Evolutionary conservation across 2,113 vertebrate genomes (phyloP).

Genomic region (Lepisosteus oculatus): DNA sequence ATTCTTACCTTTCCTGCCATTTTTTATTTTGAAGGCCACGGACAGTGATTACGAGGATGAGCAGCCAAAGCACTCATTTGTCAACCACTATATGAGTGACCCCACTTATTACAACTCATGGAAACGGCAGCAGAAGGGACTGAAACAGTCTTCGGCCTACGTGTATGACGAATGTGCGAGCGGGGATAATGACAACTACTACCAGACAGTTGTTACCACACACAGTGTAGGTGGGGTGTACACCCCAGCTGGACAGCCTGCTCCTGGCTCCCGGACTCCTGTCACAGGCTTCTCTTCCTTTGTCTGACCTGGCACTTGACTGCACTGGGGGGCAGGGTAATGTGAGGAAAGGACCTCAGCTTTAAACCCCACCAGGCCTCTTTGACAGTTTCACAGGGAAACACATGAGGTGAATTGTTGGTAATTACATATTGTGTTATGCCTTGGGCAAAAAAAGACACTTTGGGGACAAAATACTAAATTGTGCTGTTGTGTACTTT

Average conservation of each 20-base stretch:
- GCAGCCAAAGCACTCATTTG: conserved; percentile 90
- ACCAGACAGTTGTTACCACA: conserved; percentile 90
- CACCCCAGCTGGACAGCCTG: conserved; percentile 78
- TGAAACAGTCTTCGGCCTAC: conserved; percentile 68
- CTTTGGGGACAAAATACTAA: too few relatives aligned
- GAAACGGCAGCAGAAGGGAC: conserved; percentile 86
- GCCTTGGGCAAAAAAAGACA: too few relatives aligned
- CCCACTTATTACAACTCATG: conserved; percentile 93
- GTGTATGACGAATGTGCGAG: conserved; percentile 81
- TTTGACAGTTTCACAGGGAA: conserved; percentile 14
- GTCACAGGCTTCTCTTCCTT: conserved; percentile 96
- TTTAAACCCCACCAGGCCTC: background rate
- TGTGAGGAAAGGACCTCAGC: background rate
- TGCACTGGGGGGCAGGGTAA: conserved; percentile 7
- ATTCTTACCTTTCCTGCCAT: background rate
- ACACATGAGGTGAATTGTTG: conserved; percentile 38
- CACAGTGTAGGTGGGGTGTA: conserved; percentile 91
- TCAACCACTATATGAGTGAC: conserved; percentile 98
- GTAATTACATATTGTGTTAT: conserved; percentile 21
- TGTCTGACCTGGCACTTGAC: conserved; percentile 66
- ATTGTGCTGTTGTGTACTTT: too few relatives aligned
- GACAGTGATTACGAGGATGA: conserved; percentile 91
- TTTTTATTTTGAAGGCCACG: conserved; percentile 61
- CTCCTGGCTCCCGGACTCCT: conserved; percentile 81
- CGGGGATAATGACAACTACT: conserved; percentile 73